Conservation (phyloP, 2,888 invertebrate genomes). For the Aphelenchoides bicaudatus region DNA sequence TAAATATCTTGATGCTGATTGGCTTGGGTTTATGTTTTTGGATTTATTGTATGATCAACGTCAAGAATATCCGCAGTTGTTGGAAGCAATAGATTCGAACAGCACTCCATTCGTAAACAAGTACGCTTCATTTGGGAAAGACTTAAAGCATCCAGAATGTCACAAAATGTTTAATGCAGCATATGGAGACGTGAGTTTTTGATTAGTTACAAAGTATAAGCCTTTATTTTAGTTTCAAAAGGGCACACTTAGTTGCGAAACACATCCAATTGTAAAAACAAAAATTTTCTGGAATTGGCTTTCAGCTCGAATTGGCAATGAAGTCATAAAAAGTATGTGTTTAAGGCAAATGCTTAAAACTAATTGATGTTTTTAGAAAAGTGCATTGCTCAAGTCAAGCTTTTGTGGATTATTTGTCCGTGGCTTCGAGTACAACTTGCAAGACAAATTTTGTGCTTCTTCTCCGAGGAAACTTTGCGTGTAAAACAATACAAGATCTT, state of each 20-base stretch:
- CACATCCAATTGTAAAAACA: not conserved
- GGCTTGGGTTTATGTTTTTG: not conserved
- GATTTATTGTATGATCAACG: not conserved
- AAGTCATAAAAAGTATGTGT: not conserved
- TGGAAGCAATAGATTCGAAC: too few species aligned
- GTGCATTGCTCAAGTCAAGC: not conserved
- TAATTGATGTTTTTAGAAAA: conserved; percentile 5
- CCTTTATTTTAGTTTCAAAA: not conserved
- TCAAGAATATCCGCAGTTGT: not conserved
- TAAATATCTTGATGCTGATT: not conserved
- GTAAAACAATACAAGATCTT: conserved; percentile 6
- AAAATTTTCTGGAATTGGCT: not conserved
- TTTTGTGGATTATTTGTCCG: conserved; percentile 1
- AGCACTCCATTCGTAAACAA: not conserved
- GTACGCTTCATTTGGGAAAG: not conserved
- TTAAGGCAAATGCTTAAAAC: not conserved
- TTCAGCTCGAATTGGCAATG: not conserved
- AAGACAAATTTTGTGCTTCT: conserved; percentile 5
- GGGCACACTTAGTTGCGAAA: not conserved
- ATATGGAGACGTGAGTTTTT: not conserved
- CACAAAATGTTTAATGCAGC: not conserved
- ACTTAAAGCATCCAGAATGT: not conserved
- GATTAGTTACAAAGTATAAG: too few species aligned
- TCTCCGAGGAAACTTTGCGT: not conserved
- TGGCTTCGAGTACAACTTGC: not conserved